Evolutionary conservation across 2,113 vertebrate genomes (phyloP), one percentile per base, ranked within the genome.

Genomic region (Seriola dumerili): DNA sequence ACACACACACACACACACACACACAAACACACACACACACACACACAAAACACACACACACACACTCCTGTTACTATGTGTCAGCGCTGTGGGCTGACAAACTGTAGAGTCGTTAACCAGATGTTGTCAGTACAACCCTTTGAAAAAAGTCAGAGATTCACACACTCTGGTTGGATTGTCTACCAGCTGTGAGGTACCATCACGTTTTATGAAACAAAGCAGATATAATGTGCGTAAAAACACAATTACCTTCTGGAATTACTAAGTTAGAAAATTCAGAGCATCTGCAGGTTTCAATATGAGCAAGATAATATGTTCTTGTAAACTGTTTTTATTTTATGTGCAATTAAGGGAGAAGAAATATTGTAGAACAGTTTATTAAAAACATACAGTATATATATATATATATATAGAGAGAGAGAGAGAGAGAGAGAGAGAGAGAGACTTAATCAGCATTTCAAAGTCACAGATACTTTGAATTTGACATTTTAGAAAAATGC

Each of bases 91-190:
- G 72, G 75, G 65, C 61, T 83, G 83, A 80, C 58, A 78, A 40
- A 68, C 77, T 55, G 79, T 79, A 72, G 76, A 83, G 68, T 71
- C 14, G 44, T 61, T 13, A 36, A 68, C 66, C 84, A 85, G 75
- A 86, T 83, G 80, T 76, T 19, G 44, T 36, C 17, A 17, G 36
- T 40, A 9, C 29, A 36, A 69, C 8, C 19, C 63, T 46, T 40
- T 11, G 16, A 86, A 58, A 25, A 25, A 80, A 52, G 76, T 83
- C 50, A 76, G 40, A 38, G 11, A 21, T 40, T 72, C 69, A 54
- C 59, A 78, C 73, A 67, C 59, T 52, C 62, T 34, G 1, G 8
- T 38, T 25, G 11, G 54, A 59, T 9, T 17, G 8, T n/a, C 34
- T 63, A 57, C 57, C 38, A 79, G 54, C 19, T 62, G 16, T 54